Evolutionary conservation across 2,113 vertebrate species (phyloP).

Genomic region (Serilophus lunatus): DNA sequence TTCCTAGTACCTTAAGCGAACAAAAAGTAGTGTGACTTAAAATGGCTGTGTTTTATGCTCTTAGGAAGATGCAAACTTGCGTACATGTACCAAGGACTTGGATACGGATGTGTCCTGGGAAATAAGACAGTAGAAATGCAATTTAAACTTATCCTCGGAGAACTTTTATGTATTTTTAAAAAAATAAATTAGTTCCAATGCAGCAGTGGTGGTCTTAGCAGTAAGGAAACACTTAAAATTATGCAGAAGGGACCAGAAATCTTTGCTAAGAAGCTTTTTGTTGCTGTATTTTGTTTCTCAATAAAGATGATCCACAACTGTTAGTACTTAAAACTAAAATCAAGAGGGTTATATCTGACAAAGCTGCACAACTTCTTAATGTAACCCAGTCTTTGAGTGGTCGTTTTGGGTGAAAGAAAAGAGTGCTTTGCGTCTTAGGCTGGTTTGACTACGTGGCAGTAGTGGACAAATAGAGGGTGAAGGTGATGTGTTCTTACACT

Average conservation of each 20-base stretch:
- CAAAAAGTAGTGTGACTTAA: not conserved
- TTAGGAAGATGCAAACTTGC: constrained; percentile 24
- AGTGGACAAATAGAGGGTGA: not conserved
- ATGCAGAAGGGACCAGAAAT: constrained; percentile 43
- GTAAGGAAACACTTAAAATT: constrained; percentile 40
- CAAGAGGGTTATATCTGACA: constrained; percentile 24
- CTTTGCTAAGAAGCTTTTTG: constrained; percentile 41
- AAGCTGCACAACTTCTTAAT: constrained; percentile 8
- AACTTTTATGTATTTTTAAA: constrained; percentile 14
- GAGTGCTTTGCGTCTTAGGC: constrained; percentile 19
- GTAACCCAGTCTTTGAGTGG: constrained; percentile 5
- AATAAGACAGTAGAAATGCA: constrained; percentile 7
- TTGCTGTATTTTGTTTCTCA: constrained; percentile 48
- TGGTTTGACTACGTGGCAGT: not conserved
- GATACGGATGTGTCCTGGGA: not conserved
- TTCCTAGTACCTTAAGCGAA: not conserved
- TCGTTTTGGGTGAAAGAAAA: constrained; percentile 6
- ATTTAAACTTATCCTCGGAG: constrained; percentile 48
- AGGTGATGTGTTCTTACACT: not conserved
- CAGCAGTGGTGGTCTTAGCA: constrained; percentile 32
- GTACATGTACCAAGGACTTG: not conserved
- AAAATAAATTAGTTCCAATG: constrained; percentile 60
- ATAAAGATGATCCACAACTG: constrained; percentile 43
- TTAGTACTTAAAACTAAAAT: constrained; percentile 50
- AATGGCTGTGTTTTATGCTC: not conserved